Base-by-base conservation (phyloP, 1,140 invertebrate genomes). In the Drosophila biarmipes region DNA sequence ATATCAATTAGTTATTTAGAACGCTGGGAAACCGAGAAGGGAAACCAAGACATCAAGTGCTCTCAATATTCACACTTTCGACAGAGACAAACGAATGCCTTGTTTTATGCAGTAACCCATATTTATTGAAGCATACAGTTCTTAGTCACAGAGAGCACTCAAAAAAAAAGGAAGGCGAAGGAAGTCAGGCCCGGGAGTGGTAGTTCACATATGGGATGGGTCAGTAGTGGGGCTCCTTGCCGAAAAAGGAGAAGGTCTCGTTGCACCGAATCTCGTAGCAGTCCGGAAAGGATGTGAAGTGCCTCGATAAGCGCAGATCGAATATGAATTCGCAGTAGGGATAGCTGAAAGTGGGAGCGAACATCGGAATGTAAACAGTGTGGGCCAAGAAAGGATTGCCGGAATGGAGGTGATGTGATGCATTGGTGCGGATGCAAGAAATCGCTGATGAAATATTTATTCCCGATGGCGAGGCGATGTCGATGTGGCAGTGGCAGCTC, bases 281-380 rank as follows among this genome's bases (percentile, higher is more conserved):
- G 72, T 91, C 90, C 53, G 82, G 86, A 35, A 86, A 82, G 11
- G 78, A 79, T 21, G 86, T 91, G 45, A 91, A 91, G 53, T 91
- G 90, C 43, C 90, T 63, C 53, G 90, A 91, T 40, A 91, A 61
- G 27, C 90, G 84, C 69, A 91, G 79, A 82, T 91, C 90, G 80
- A 91, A 91, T 51, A 91, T 90, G 62, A 91, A 91, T 66, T 91
- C 90, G 15, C 90, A 91, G 49, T 91, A 75, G 14, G 90, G 90
- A 62, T 86, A 91, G 17, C 90, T 91, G 73, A 21, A 90, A 90
- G 43, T 14, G 2, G 27, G 5, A 35, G 10, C 40, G 8, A 42
- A 21, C 49, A 24, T 24, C 24, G 55, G 42, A 54, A 57, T 63
- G 43, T n/a, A 51, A 43, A 68, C 29, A 73, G 29, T 35, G 21